A percentile compares a stretch with the other conserved stretches of the same genome.
These are phyloP conservation scores for Crotalus horridus DNA, from an alignment of 2,113 vertebrate species.

Conservation along the genomic window DNA sequence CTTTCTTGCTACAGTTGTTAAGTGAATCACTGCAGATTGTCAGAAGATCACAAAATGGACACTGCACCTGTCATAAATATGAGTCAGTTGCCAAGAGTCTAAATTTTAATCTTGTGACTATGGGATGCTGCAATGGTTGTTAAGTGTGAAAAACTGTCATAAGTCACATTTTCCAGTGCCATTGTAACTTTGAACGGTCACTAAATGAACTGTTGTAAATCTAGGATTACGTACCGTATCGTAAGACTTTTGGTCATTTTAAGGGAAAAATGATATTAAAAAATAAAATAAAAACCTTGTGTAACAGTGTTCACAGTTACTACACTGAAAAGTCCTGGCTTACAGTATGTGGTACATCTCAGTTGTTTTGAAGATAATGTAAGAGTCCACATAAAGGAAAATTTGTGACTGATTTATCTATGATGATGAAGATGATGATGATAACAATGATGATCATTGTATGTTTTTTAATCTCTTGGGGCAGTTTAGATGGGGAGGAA, in stretches of 20 bases:
- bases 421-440: not conserved
- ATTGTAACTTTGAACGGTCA: not conserved
- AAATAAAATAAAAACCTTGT: not conserved
- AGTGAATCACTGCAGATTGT: not conserved
- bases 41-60: too few relatives aligned
- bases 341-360: not conserved
- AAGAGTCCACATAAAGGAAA: not conserved
- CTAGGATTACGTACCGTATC: not conserved
- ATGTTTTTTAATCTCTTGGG: not conserved
- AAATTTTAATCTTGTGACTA: too few relatives aligned
- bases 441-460: not conserved
- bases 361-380: not conserved
- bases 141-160: too few relatives aligned
- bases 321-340: not conserved
- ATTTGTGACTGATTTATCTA: not conserved
- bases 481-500: not conserved
- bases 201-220: not conserved
- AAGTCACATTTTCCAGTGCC: not conserved
- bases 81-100: too few relatives aligned
- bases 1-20: not conserved
- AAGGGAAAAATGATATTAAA: not conserved
- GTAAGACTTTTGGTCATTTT: not conserved
- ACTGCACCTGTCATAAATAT: too few relatives aligned
- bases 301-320: not conserved
- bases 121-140: too few relatives aligned